These are phyloP conservation scores for Zaprionus nigranus DNA, from an alignment of 1,140 invertebrate species.

Conservation along the genomic window DNA sequence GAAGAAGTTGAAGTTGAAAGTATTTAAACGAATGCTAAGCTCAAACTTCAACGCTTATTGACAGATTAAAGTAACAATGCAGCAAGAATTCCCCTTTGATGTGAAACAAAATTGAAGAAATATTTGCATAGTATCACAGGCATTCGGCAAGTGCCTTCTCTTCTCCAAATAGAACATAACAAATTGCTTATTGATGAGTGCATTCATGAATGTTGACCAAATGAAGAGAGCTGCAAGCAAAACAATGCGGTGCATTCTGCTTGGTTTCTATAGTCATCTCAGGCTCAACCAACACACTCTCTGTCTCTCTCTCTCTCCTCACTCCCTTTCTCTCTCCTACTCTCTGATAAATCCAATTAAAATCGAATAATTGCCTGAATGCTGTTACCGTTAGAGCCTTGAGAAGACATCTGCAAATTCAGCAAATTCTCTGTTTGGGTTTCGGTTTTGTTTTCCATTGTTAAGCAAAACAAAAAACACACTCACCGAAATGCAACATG, in stretches of 20 bases:
- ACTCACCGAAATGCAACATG: neutral
- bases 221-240: neutral
- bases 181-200: constrained; percentile 3
- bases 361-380: neutral
- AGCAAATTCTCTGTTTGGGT: neutral
- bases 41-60: too few relatives aligned
- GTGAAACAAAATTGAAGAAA: neutral
- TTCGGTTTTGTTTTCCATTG: neutral
- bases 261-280: neutral
- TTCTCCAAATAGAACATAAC: neutral
- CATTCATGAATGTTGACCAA: neutral
- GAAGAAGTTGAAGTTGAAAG: too few relatives aligned
- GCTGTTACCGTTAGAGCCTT: too few relatives aligned
- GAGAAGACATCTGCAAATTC: neutral
- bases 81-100: neutral
- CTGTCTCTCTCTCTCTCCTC: neutral
- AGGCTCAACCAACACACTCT: neutral
- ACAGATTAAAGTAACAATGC: neutral
- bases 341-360: constrained; percentile 1
- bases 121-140: neutral
- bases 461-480: neutral
- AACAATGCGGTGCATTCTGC: neutral
- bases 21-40: too few relatives aligned
- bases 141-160: neutral
- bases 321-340: neutral